Conservation (phyloP, 2,888 invertebrate species). For the Apamea monoglypha region DNA sequence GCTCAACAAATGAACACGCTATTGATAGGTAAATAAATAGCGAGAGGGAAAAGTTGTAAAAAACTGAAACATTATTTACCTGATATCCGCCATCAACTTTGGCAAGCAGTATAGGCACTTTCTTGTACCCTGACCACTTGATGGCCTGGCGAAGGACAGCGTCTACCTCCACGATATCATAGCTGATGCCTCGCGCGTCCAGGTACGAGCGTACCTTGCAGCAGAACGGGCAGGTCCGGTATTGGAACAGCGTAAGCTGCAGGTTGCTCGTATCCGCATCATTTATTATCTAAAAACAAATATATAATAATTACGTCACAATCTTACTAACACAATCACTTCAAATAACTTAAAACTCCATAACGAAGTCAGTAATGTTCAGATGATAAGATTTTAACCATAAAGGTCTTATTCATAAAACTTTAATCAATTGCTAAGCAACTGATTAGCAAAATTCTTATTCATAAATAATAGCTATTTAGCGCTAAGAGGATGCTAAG, state of each 20-base stretch:
- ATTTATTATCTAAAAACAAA: slow-evolving; percentile 90
- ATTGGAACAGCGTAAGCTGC: slow-evolving; percentile 97
- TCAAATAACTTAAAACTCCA: background rate
- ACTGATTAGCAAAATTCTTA: too few species aligned
- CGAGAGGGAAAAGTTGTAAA: too few species aligned
- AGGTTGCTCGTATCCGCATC: slow-evolving; percentile 92
- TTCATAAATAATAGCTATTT: too few species aligned
- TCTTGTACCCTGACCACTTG: slow-evolving; percentile 98
- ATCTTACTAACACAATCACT: background rate
- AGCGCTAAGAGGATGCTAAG: too few species aligned
- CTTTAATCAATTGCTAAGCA: too few species aligned
- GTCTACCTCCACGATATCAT: slow-evolving; percentile 99
- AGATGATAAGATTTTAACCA: background rate
- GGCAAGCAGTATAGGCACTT: slow-evolving; percentile 97
- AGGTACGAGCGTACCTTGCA: slow-evolving; percentile 98
- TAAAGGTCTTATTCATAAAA: too few species aligned
- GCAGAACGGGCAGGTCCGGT: slow-evolving; percentile 99
- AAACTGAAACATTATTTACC: slow-evolving; percentile 78
- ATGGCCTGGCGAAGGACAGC: slow-evolving; percentile 97
- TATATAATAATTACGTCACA: background rate
- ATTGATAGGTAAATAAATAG: background rate
- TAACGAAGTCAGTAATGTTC: background rate
- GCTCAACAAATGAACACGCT: background rate
- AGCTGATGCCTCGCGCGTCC: slow-evolving; percentile 97
- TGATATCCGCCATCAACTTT: slow-evolving; percentile 93